Evolutionary conservation across 2,113 vertebrate species (phyloP).

Genomic region (Hydrolagus affinis): DNA sequence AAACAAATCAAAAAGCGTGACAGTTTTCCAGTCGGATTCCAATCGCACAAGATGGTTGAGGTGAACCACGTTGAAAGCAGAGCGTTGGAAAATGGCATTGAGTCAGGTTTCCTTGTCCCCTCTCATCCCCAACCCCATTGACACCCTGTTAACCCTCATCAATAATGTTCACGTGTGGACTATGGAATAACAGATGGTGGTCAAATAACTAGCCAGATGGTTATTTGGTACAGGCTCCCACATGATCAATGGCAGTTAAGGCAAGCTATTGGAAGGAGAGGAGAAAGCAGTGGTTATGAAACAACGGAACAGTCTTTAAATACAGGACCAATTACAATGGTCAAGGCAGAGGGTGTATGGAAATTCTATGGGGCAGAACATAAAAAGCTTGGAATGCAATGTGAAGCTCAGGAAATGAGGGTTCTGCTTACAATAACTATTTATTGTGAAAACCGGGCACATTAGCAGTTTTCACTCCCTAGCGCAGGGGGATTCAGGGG

Average conservation of each 20-base stretch:
- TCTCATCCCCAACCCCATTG: neutral
- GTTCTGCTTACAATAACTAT: no score
- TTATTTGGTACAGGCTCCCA: neutral
- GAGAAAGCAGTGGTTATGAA: neutral
- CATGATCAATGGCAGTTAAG: neutral
- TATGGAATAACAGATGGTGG: rapidly evolving
- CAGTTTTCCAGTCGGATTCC: neutral
- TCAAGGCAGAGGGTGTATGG: no score
- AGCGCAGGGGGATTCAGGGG: no score
- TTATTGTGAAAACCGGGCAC: no score
- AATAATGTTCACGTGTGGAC: rapidly evolving
- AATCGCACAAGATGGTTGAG: neutral
- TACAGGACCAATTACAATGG: no score
- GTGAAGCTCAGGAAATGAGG: no score
- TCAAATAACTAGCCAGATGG: neutral
- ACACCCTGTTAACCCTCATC: neutral
- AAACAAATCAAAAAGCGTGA: neutral
- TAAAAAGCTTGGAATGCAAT: no score
- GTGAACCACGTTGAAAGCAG: neutral
- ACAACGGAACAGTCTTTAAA: no score
- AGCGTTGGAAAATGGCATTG: neutral
- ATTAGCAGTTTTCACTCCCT: no score
- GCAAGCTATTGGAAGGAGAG: slow-evolving; percentile 6
- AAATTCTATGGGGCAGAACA: no score
- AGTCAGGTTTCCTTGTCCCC: neutral